Percentiles rank a stretch among this genome's conserved stretches.
These are phyloP conservation scores for Spermophilus dauricus DNA, from an alignment of 2,113 vertebrate species.

Conservation along the genomic window DNA sequence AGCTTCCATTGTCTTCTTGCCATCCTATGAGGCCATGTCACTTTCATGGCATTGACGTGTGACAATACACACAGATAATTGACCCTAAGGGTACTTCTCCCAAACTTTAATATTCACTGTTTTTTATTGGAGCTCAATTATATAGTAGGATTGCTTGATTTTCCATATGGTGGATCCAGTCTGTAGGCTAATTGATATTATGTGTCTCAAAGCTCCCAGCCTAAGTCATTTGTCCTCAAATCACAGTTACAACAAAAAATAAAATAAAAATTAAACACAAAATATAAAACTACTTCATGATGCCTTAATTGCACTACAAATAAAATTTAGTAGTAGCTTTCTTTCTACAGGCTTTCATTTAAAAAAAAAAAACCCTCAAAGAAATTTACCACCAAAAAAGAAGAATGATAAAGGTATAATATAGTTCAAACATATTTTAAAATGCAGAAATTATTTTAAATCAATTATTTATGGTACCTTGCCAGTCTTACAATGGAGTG, in stretches of 20 bases:
- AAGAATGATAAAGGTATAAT: background rate
- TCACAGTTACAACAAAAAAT: background rate
- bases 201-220: background rate
- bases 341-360: background rate
- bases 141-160: background rate
- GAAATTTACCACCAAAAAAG: background rate
- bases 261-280: background rate
- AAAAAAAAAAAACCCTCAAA: background rate
- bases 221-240: background rate
- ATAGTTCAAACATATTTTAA: background rate
- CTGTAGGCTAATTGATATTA: background rate
- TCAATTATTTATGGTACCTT: background rate
- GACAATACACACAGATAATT: background rate
- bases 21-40: background rate
- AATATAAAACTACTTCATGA: background rate
- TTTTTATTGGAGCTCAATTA: background rate
- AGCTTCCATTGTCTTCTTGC: background rate
- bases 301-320: background rate
- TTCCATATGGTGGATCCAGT: background rate
- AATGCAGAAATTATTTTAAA: constrained; percentile 30
- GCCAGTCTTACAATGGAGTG: background rate
- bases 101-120: background rate
- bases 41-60: background rate
- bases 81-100: background rate
- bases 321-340: background rate